Base-by-base conservation (phyloP, 2,888 invertebrate genomes). In the Strigamia maritima region DNA sequence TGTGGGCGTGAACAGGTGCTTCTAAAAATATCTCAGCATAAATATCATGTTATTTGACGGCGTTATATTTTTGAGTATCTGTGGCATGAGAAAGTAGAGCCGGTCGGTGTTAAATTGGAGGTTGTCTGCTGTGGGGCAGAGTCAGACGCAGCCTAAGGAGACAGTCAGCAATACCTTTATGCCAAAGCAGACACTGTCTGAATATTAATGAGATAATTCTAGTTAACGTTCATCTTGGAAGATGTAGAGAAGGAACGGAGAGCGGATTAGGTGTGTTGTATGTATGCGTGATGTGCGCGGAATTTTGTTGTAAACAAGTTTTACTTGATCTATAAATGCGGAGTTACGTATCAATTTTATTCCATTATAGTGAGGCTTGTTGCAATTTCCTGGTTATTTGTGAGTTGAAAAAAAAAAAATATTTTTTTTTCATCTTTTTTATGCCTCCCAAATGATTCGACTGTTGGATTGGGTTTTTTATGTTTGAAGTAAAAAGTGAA, bases 101-200 rank as follows among this genome's bases (percentile, higher is more conserved):
- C 70, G 24, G 70, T 70, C 28, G 70, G 70, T 70, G 28, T 70
- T 70, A 70, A 70, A 70, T 70, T 70, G 70, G 70, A 70, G 70
- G 70, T 70, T 70, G 70, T 70, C 70, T 70, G 70, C n/a, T 28
- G 70, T 26, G 8, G 24, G 19, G 54, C 54, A 19, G 26, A 28
- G 70, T 26, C 70, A 70, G 70, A 26, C 70, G 24, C 26, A 70
- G 70, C 70, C 70, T 26, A 70, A 70, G 70, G 70, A 70, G 70
- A 70, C 70, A 70, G 70, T 70, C 70, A 70, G 70, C 70, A 70
- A 70, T 70, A 70, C 70, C 70, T 70, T 70, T 70, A 70, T 70
- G 70, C 70, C 70, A 26, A 70, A 70, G 70, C 70, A 70, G 70
- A 70, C 70, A 70, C 70, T 70, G 70, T 70, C 70, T 70, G 70